Evolutionary conservation across 2,113 vertebrate genomes (phyloP), one percentile per base, ranked within the genome.

Genomic region (Centropristis striata): DNA sequence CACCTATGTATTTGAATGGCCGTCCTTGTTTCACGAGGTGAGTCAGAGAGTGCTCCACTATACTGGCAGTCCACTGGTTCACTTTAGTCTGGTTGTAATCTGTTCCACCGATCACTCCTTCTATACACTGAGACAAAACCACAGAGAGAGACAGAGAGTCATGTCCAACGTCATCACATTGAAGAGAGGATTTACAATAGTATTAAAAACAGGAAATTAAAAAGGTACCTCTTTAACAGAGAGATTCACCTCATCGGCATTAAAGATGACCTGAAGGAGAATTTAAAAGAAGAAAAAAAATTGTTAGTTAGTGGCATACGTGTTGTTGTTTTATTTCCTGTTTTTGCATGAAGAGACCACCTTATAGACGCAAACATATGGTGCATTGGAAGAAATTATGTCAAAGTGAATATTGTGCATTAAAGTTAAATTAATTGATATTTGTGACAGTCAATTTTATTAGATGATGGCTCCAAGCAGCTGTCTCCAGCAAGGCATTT

Each of bases 21-120:
- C 97, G 97, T n/a, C 97, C 98, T 11, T 97, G 89, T 92, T 98
- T 99, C n/a, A 99, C 97, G 88, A 99, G 92, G 72, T 98, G 97
- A 36, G 95, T 95, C 82, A 99, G 94, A 0, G 96, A 96, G 49
- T 98, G 97, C 86, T 99, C 98, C 46, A 99, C 97, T 23, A 99
- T 96, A 75, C 92, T 95, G 83, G 98, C 97, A 8, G 97, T 98
- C 98, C 98, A 99, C 57, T 98, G 97, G 92, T 99, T 99, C 78
- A 99, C 96, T 87, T 96, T 97, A 80, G 94, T 96, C 57, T 98
- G 97, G 90, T 96, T 96, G 75, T 99, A 99, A 84, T 99, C 98
- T 75, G 96, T 91, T 54, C 97, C 98, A 60, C 97, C 96, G 28
- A 99, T 91, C 60, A 99, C 93, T 8, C 81, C 94, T 90, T 99